Evolutionary conservation across 2,888 invertebrate genomes (phyloP), one percentile per base, ranked within the genome.

Genomic region (Maniola hyperantus): DNA sequence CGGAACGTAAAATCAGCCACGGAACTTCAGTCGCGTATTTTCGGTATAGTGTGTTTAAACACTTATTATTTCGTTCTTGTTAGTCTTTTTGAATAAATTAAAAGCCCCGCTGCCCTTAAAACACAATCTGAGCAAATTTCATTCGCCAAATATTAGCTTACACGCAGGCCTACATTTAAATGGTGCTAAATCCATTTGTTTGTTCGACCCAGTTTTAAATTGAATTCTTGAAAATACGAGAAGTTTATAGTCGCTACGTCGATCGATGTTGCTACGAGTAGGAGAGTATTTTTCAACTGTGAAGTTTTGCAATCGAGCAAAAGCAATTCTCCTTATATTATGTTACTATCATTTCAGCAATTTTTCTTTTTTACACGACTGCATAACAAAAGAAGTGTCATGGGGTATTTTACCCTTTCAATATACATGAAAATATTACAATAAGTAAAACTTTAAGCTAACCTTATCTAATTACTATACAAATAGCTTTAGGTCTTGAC

Each of bases 61-160:
- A n/a, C n/a, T n/a, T n/a, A n/a, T n/a, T n/a, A 6, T n/a, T 46
- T 46, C 39, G 10, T 10, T 10, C 39, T 39, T 39, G 39, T 39
- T 10, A 39, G 11, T 39, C 39, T 39, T 11, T 26, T 11, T 51
- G 6, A 11, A 20, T 51, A 0, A 51, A 4, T 53, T 0, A 15
- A n/a, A 53, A 34, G 6, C 6, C 26, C 6, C 39, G 39, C 5
- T 18, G 55, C 39, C 36, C 55, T 55, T 11, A 18, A 55, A 36
- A 55, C 55, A 11, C 18, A 36, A 36, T 55, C 36, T 36, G 36
- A 5, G 18, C 55, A 18, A n/a, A 36, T 55, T 55, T 36, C 15
- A 36, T 39, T 55, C 36, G 55, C 55, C 55, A 55, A 55, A 55
- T 55, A 55, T 55, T 55, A 54, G 15, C 54, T 36, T 8, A 53